phyloP scores from a whole-genome alignment of 2,888 invertebrate genomes.

The Apotomis capreana region DNA sequence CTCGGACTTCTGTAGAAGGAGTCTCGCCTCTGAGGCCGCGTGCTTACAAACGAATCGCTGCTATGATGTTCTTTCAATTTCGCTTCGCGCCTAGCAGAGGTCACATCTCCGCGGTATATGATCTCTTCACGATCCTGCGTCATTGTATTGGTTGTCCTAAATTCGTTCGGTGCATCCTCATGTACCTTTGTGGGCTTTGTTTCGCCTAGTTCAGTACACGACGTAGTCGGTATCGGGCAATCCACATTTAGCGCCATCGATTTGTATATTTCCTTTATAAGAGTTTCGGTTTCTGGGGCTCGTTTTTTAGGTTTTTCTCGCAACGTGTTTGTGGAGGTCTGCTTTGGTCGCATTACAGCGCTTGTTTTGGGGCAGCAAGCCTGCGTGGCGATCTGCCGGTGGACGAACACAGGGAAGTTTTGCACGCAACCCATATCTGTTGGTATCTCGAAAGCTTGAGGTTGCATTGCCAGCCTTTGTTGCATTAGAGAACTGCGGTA shows the following conservation, averaged over 20 bases:
- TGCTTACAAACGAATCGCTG: slow-evolving; percentile 3
- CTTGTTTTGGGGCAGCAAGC: neutral
- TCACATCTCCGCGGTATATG: slow-evolving; percentile 14
- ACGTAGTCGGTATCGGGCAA: slow-evolving; percentile 56
- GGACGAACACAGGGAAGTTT: slow-evolving; percentile 67
- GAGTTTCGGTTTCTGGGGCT: slow-evolving; percentile 66
- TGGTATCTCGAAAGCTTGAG: neutral
- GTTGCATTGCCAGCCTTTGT: slow-evolving; percentile 11
- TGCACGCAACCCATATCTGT: slow-evolving; percentile 57
- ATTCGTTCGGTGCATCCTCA: neutral
- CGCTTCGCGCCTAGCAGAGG: slow-evolving; percentile 1
- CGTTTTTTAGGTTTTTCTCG: slow-evolving; percentile 45
- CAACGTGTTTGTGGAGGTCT: slow-evolving; percentile 64
- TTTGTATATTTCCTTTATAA: slow-evolving; percentile 76
- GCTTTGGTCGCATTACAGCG: slow-evolving; percentile 39
- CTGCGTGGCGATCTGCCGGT: slow-evolving; percentile 42
- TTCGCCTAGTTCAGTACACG: slow-evolving; percentile 53
- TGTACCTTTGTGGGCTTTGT: slow-evolving; percentile 42
- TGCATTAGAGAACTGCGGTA: slow-evolving; percentile 43
- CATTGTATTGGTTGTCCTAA: neutral
- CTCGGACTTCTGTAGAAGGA: slow-evolving; percentile 35
- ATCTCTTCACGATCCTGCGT: slow-evolving; percentile 23
- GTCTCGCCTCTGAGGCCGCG: slow-evolving; percentile 3
- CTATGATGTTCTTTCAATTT: slow-evolving; percentile 8
- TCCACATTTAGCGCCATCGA: slow-evolving; percentile 65